A percentile compares a stretch with the other conserved stretches of the same genome.
Conservation (phyloP, 2,113 vertebrate species). For the Ammospiza caudacuta region DNA sequence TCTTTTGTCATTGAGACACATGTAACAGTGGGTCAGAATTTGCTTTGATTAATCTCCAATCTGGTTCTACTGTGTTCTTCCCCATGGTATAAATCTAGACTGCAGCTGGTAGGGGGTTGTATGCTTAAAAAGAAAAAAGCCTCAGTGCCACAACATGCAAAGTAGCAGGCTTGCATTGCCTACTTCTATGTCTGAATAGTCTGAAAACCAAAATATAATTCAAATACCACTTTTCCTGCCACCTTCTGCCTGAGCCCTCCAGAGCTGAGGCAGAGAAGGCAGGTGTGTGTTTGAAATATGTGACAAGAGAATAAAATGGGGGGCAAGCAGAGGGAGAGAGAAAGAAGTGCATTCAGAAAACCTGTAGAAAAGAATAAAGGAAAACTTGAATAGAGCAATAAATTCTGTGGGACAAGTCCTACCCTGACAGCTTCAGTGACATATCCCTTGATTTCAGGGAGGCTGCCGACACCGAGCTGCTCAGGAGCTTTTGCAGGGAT, state of each 20-base stretch:
- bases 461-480: background rate
- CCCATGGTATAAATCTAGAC: background rate
- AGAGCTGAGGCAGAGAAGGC: background rate
- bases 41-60: constrained; percentile 21
- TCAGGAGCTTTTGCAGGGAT: background rate
- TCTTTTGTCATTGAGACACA: background rate
- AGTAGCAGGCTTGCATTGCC: background rate
- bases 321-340: background rate
- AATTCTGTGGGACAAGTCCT: background rate
- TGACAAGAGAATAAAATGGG: background rate
- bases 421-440: background rate
- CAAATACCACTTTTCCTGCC: background rate
- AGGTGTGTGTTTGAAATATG: background rate
- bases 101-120: constrained; percentile 30
- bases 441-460: background rate
- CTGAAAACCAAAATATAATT: constrained; percentile 9
- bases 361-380: background rate
- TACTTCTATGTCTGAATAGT: background rate
- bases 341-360: background rate
- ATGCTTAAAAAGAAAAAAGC: background rate
- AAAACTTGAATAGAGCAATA: background rate
- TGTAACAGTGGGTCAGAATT: background rate
- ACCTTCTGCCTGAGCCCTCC: background rate
- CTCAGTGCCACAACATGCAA: background rate
- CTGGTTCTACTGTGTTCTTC: constrained; percentile 11